Base-by-base conservation (phyloP, 2,113 vertebrate genomes). In the Ciconia maguari region DNA sequence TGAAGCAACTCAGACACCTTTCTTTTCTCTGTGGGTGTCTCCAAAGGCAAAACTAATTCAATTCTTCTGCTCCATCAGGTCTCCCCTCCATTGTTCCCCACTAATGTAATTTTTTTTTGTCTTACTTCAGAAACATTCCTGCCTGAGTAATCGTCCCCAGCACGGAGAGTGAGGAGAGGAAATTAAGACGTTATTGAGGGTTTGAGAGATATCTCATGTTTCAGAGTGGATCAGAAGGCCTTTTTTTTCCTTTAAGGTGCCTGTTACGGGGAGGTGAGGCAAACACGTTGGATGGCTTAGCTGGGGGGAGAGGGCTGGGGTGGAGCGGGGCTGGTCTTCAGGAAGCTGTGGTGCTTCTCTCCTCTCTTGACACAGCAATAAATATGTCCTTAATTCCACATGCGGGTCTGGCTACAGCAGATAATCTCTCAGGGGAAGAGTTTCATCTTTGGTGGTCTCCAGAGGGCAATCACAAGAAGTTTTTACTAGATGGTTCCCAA, bases 101-200 rank as follows among this genome's bases (percentile, higher is more conserved):
- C 75, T 91, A 92, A 97, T 87, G 91, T 85, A 87, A 82, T 93
- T 92, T 94, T 93, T 93, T 92, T 84, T 90, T 54, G 54, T 88
- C 46, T 91, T 95, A 60, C 91, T 83, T 93, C 87, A 97, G 88
- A 89, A 96, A 94, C 96, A 97, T 96, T 98, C 97, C 96, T 98
- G 95, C 81, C 72, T 52, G 19, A 80, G 95, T 90, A 96, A 90
- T 92, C 17, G 27, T 96, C 94, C 94, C 92, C 89, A 96, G 84
- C 81, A 48, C 1, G 1, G 46, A 87, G 71, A 80, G 75, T 0
- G 0, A 41, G 58, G 64, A 87, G 76, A 96, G 95, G 94, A 95
- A 97, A 97, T 97, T 96, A 97, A 94, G 95, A 95, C 4, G 32
- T 87, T 95, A 65, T 41, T 94, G 92, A 96, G 87, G 65, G 66